Percentiles rank a stretch among this genome's conserved stretches.
Evolutionary conservation across 2,888 invertebrate genomes (phyloP).

Genomic region (Neria commutata): DNA sequence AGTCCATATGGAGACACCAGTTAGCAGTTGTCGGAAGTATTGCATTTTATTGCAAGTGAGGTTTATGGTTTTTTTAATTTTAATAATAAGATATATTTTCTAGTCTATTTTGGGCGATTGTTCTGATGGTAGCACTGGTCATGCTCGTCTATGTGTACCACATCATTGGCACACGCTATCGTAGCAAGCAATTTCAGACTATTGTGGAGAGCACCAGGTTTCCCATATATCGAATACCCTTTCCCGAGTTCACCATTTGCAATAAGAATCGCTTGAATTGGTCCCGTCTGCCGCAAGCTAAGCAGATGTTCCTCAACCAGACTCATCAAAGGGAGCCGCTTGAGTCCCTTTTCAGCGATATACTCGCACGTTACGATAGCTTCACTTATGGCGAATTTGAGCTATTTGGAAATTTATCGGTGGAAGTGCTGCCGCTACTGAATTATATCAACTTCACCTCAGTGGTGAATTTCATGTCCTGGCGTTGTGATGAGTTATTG

Average conservation of each 20-base stretch:
- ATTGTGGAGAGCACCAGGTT: conserved; percentile 48
- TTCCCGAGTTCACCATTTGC: conserved; percentile 56
- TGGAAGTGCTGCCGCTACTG: conserved; percentile 33
- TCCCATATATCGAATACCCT: conserved; percentile 50
- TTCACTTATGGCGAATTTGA: conserved; percentile 46
- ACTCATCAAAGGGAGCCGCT: conserved; percentile 25
- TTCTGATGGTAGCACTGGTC: conserved; percentile 39
- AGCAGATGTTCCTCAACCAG: conserved; percentile 38
- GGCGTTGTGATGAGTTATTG: conserved; percentile 60
- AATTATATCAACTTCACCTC: conserved; percentile 52
- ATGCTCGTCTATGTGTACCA: conserved; percentile 44
- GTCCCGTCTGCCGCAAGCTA: conserved; percentile 46
- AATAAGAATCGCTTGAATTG: conserved; percentile 58
- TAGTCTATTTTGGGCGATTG: conserved; percentile 47
- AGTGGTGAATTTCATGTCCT: conserved; percentile 49
- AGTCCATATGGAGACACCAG: too few relatives aligned
- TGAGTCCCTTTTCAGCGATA: conserved; percentile 37
- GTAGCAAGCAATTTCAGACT: conserved; percentile 47
- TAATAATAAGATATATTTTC: too few relatives aligned
- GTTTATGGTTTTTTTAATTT: neutral
- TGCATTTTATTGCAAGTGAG: too few relatives aligned
- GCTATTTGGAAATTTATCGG: conserved; percentile 33
- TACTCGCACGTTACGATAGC: conserved; percentile 46
- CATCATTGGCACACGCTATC: conserved; percentile 43
- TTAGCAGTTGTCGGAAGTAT: too few relatives aligned